Percentiles rank a stretch among this genome's conserved stretches.
Evolutionary conservation across 2,888 invertebrate species (phyloP).

Genomic region (Leptopilina syphax): DNA sequence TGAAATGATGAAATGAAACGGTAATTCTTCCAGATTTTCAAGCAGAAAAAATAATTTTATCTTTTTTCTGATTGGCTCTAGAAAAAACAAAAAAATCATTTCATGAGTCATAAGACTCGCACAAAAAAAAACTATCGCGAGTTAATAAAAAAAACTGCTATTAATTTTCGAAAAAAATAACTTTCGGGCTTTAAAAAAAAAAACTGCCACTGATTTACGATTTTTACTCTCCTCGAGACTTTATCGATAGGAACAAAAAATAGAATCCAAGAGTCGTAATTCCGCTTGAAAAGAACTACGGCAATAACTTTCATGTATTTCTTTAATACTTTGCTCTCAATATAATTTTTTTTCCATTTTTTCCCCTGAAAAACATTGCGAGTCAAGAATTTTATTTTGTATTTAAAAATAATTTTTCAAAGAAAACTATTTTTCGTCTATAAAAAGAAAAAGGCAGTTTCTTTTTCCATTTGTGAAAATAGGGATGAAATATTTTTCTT

Average conservation of each 20-base stretch:
- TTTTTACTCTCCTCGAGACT: neutral
- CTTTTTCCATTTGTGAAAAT: neutral
- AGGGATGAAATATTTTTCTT: conserved; percentile 3
- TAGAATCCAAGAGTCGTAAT: conserved; percentile 60
- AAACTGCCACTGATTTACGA: neutral
- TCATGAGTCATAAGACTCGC: neutral
- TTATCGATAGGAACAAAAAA: conserved; percentile 8
- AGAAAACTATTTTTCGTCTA: conserved; percentile 61
- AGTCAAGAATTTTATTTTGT: conserved; percentile 55
- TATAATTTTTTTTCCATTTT: neutral
- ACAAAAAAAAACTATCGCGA: neutral
- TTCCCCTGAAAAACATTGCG: no score
- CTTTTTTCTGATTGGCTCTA: neutral
- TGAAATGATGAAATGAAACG: no score
- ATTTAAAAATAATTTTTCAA: no score
- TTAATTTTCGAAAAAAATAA: neutral
- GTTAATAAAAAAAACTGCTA: neutral
- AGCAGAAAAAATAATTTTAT: neutral
- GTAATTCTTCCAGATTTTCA: no score
- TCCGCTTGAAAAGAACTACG: conserved; percentile 72
- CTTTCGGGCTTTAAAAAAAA: neutral
- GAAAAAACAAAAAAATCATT: neutral
- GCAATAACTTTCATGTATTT: conserved; percentile 71
- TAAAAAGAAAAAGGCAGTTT: neutral
- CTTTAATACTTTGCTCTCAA: conserved; percentile 59